These are phyloP conservation scores for Sinonovacula constricta DNA, from an alignment of 1,140 invertebrate species.

Conservation along the genomic window DNA sequence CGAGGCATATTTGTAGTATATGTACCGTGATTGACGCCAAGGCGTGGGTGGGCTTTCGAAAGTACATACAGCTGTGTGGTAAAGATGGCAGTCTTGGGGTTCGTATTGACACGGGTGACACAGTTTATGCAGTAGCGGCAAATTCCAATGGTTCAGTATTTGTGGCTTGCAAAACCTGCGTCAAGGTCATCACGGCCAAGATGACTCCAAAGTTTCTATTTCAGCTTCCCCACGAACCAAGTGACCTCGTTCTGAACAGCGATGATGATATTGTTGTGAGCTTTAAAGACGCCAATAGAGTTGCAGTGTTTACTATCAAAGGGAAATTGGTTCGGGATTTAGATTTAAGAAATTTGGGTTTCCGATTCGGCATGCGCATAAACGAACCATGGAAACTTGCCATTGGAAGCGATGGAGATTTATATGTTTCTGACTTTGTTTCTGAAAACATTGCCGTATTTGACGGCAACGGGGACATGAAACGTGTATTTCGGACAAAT, in stretches of 20 bases:
- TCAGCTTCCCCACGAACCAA: slow-evolving; percentile 31
- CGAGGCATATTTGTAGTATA: slow-evolving; percentile 22
- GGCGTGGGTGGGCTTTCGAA: slow-evolving; percentile 35
- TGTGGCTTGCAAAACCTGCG: slow-evolving; percentile 18
- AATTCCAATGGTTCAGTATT: slow-evolving; percentile 20
- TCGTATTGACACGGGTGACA: slow-evolving; percentile 25
- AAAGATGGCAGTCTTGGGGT: slow-evolving; percentile 25
- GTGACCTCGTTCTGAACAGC: slow-evolving; percentile 31
- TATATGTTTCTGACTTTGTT: slow-evolving; percentile 32
- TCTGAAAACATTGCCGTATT: slow-evolving; percentile 30
- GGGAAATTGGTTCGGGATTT: slow-evolving; percentile 34
- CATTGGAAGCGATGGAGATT: slow-evolving; percentile 11
- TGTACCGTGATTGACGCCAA: slow-evolving; percentile 23
- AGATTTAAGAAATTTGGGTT: slow-evolving; percentile 38
- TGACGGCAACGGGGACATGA: slow-evolving; percentile 32
- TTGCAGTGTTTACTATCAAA: slow-evolving; percentile 16
- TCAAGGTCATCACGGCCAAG: slow-evolving; percentile 24
- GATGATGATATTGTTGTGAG: slow-evolving; percentile 20
- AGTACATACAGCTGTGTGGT: slow-evolving; percentile 34
- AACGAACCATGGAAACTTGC: slow-evolving; percentile 40
- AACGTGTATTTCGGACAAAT: slow-evolving; percentile 10
- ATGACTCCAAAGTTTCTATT: slow-evolving; percentile 20
- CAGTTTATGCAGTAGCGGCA: not conserved
- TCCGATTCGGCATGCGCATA: slow-evolving; percentile 28
- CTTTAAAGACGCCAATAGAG: slow-evolving; percentile 34